Evolutionary conservation across 2,113 vertebrate genomes (phyloP).

Genomic region (Hepsetus odoe): DNA sequence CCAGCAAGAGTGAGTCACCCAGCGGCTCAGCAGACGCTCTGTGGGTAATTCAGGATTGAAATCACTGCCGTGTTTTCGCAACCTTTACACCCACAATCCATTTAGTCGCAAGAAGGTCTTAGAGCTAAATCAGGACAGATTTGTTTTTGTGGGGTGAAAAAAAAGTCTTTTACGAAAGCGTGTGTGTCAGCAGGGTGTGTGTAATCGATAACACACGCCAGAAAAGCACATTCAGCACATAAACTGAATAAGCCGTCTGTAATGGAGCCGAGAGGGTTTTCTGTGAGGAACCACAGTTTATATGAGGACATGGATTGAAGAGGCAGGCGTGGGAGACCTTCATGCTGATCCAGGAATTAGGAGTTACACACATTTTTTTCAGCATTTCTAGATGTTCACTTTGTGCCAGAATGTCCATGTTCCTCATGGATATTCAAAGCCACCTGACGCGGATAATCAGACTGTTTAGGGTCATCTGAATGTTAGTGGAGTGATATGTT

Average conservation of each 20-base stretch:
- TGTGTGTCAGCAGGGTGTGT: slow-evolving; percentile 23
- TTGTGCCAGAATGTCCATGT: too few species aligned
- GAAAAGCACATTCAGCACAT: slow-evolving; percentile 29
- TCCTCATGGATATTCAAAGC: too few species aligned
- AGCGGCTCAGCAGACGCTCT: neutral
- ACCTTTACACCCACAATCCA: neutral
- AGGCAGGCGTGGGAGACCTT: neutral
- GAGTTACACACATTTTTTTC: neutral
- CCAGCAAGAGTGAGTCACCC: neutral
- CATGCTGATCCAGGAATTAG: neutral
- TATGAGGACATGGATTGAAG: neutral
- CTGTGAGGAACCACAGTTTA: slow-evolving; percentile 24
- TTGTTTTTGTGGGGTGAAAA: neutral
- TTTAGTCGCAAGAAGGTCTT: neutral
- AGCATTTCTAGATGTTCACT: too few species aligned
- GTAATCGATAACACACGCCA: slow-evolving; percentile 5
- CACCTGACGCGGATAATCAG: too few species aligned
- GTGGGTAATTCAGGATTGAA: neutral
- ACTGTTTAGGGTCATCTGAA: too few species aligned
- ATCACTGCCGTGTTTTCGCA: neutral
- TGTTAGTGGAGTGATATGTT: too few species aligned
- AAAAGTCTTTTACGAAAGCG: slow-evolving; percentile 13
- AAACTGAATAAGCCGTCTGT: slow-evolving; percentile 32
- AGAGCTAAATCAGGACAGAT: neutral
- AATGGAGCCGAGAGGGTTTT: neutral